Evolutionary conservation across 2,113 vertebrate genomes (phyloP).

Genomic region (Periophthalmodon schlosseri): DNA sequence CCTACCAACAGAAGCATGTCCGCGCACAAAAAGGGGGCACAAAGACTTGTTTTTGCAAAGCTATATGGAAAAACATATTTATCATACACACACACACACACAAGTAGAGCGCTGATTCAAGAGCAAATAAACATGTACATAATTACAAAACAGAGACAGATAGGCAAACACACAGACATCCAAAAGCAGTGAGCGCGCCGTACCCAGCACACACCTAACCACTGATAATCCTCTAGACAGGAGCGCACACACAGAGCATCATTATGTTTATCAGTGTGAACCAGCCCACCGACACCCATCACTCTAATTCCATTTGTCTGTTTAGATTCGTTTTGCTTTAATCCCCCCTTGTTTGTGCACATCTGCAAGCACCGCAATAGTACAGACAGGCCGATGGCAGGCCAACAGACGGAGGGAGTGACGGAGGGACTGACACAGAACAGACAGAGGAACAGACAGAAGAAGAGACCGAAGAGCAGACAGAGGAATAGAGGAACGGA

Average conservation of each 20-base stretch:
- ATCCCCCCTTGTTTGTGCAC: constrained; percentile 81
- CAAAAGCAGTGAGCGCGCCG: constrained; percentile 77
- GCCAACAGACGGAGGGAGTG: constrained; percentile 5
- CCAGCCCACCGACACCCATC: constrained; percentile 81
- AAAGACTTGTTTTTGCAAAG: constrained; percentile 49
- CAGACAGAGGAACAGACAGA: constrained; percentile 20
- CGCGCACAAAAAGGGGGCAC: constrained; percentile 42
- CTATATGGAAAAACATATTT: constrained; percentile 66
- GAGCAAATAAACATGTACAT: constrained; percentile 76
- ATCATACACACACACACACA: constrained; percentile 64
- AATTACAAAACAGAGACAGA: constrained; percentile 80
- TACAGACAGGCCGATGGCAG: constrained; percentile 47
- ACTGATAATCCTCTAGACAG: constrained; percentile 79
- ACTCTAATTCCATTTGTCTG: constrained; percentile 84
- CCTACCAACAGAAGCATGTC: constrained; percentile 35
- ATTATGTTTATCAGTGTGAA: constrained; percentile 81
- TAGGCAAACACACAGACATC: constrained; percentile 79
- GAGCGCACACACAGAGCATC: constrained; percentile 71
- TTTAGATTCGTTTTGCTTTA: constrained; percentile 83
- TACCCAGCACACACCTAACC: constrained; percentile 79
- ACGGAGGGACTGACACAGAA: constrained; percentile 7
- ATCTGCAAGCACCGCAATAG: constrained; percentile 73
- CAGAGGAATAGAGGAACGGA: background rate
- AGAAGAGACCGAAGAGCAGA: too few relatives aligned
- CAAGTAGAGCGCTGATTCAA: constrained; percentile 42